Conservation (phyloP, 1,140 invertebrate genomes). For the Drosophila kohkoa region DNA sequence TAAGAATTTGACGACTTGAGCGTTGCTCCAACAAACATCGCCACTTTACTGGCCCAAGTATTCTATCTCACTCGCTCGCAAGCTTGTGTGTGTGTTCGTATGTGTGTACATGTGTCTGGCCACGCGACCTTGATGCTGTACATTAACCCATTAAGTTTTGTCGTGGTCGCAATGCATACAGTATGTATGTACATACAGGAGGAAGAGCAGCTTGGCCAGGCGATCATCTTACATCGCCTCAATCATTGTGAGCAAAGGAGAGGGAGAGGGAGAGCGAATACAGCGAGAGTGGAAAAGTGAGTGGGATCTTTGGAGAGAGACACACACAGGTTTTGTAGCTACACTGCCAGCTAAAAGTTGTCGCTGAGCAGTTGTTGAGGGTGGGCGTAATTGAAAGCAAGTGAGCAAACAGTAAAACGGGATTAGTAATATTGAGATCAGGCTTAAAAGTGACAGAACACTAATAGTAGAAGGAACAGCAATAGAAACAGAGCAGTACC, state of each 20-base stretch:
- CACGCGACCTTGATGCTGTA: slow-evolving; percentile 77
- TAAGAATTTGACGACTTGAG: slow-evolving; percentile 68
- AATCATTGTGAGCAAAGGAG: not conserved
- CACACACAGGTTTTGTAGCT: slow-evolving; percentile 27
- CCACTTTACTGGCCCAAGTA: slow-evolving; percentile 42
- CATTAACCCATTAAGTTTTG: slow-evolving; percentile 80
- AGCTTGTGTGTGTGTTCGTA: slow-evolving; percentile 26
- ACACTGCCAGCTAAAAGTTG: slow-evolving; percentile 41
- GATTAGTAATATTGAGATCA: not conserved
- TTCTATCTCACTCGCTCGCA: slow-evolving; percentile 3
- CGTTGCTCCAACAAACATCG: slow-evolving; percentile 34
- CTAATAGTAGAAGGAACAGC: too few relatives aligned
- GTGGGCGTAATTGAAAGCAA: slow-evolving; percentile 12
- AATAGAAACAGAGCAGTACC: slow-evolving; percentile 7
- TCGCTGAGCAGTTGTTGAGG: not conserved
- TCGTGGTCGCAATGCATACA: slow-evolving; percentile 40
- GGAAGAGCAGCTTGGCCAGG: slow-evolving; percentile 37
- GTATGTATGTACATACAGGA: not conserved
- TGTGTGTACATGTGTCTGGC: slow-evolving; percentile 56
- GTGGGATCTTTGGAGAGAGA: not conserved
- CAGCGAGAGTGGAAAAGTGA: slow-evolving; percentile 2
- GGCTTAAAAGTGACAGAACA: not conserved
- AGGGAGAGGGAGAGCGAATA: not conserved
- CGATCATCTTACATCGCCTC: slow-evolving; percentile 52
- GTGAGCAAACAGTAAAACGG: not conserved